phyloP scores from a whole-genome alignment of 1,140 invertebrate species.

The Portunus trituberculatus region DNA sequence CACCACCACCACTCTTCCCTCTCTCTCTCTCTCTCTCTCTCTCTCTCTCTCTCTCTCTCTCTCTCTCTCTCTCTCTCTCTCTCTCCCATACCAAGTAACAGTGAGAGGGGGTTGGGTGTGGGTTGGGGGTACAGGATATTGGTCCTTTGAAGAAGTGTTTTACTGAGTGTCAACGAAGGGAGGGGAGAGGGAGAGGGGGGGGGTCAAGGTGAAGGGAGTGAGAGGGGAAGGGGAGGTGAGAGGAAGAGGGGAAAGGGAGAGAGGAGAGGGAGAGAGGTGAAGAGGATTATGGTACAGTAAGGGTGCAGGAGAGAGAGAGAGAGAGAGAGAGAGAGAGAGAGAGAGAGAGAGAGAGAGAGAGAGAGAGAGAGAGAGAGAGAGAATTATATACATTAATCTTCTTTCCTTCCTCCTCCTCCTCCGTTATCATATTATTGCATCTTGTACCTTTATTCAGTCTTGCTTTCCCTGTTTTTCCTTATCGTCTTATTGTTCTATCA shows the following conservation, averaged over 20 bases:
- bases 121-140: conserved; percentile 38
- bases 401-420: too few species aligned
- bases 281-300: not conserved
- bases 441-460: too few species aligned
- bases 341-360: conserved; percentile 53
- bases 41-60: conserved; percentile 5
- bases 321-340: conserved; percentile 38
- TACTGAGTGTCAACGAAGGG: conserved; percentile 15
- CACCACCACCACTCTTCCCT: not conserved
- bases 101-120: not conserved
- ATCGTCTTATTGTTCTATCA: too few species aligned
- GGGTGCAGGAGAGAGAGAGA: not conserved
- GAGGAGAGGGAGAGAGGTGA: not conserved
- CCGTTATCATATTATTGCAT: too few species aligned
- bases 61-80: conserved; percentile 11
- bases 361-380: conserved; percentile 44
- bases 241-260: not conserved
- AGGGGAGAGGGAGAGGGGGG: too few species aligned
- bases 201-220: not conserved
- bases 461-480: too few species aligned
- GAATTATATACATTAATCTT: not conserved
- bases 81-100: not conserved
- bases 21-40: not conserved
- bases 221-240: not conserved
- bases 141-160: conserved; percentile 41